Evolutionary conservation across 92 coral and sea anemone species (phyloP), one percentile per base, ranked within the genome.

Genomic region (Siderastrea radians): DNA sequence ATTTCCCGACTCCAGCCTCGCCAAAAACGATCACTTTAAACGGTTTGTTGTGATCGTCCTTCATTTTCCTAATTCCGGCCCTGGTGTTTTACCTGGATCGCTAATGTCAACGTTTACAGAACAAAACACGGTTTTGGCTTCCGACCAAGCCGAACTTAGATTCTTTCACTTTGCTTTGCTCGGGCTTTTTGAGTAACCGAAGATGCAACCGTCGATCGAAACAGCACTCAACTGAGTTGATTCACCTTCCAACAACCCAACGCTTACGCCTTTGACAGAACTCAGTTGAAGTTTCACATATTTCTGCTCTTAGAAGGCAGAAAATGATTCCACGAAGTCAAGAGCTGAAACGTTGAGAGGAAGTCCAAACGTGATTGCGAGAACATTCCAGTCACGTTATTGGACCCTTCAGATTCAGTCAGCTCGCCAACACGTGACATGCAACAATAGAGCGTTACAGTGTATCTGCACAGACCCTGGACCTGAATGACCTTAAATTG

Each of bases 1-100:
- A 93, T 61, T 93, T 93, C 15, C 96, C 96, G 78, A 93, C 96
- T 12, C 93, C 96, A 72, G 89, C 89, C 47, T 90, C 93, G 9
- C 96, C 96, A 74, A 93, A 93, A 57, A 93, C 92, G 65, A 90
- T 73, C 19, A 93, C 84, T 80, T 93, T 93, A 16, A 93, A 74
- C 51, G 89, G 89, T 59, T 85, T 85, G 14, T 67, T 71, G 11
- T 75, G 75, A 64, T 68, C 43, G 15, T 75, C 84, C 49, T 54
- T 68, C 89, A 85, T 85, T 19, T 59, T 19, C 49, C 53, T 51
- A 16, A 17, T 2, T 43, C 49, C 9, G 7, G 44, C 5, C 16
- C 6, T 6, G 6, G 54, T 17, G 16, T 50, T 52, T 72, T 12
- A 72, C 19, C 70, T n/a, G 5, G 11, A 50, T 16, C 19, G 72